Evolutionary conservation across 2,797 vertebrate species (phyloP).

Genomic region (Halcyon leucocephala): DNA sequence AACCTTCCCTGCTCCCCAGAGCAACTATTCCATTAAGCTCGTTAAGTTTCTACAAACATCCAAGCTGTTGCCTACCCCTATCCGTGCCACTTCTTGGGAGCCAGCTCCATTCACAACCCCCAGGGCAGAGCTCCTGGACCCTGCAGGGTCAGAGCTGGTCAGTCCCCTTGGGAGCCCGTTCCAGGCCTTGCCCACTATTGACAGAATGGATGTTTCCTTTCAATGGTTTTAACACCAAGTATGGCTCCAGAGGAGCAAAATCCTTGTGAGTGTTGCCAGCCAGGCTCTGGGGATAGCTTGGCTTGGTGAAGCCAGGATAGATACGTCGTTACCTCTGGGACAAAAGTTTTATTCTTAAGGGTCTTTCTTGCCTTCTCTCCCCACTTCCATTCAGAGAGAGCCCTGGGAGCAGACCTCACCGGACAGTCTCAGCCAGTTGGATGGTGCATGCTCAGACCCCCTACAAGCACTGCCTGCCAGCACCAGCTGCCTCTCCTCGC

Average conservation of each 20-base stretch:
- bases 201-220: not conserved
- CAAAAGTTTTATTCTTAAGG: not conserved
- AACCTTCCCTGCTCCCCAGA: not conserved
- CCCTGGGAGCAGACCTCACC: conserved; percentile 87
- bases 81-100: not conserved
- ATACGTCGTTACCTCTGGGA: not conserved
- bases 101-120: not conserved
- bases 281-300: not conserved
- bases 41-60: not conserved
- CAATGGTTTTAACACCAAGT: not conserved
- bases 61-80: not conserved
- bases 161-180: rapidly evolving
- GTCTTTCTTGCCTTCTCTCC: not conserved
- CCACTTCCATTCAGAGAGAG: conserved; percentile 82
- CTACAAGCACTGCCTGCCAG: conserved; percentile 73
- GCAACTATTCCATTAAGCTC: not conserved
- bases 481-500: conserved; percentile 79
- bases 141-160: not conserved
- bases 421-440: conserved; percentile 81
- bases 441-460: conserved; percentile 79
- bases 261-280: not conserved
- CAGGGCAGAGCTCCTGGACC: not conserved
- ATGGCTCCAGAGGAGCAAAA: not conserved
- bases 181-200: not conserved
- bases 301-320: not conserved